Conservation (phyloP, 2,888 invertebrate species). For the Enchytraeus crypticus region DNA sequence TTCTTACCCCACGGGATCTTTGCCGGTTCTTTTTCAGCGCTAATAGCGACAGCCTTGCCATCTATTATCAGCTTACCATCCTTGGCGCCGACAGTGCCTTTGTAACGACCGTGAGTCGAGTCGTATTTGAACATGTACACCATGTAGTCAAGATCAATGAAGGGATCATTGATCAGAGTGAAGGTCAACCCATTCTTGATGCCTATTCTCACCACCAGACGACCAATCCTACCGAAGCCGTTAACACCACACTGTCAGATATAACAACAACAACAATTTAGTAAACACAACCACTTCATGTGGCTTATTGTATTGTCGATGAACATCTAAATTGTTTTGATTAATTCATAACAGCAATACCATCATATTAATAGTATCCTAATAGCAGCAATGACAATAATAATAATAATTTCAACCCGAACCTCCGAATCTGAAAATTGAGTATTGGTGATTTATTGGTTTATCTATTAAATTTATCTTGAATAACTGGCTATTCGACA, state of each 20-base stretch:
- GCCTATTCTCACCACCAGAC: slow-evolving; percentile 77
- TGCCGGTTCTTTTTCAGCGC: slow-evolving; percentile 52
- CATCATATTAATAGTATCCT: too few species aligned
- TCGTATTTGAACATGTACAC: slow-evolving; percentile 96
- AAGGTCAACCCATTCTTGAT: slow-evolving; percentile 60
- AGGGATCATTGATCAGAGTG: slow-evolving; percentile 91
- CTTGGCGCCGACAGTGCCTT: slow-evolving; percentile 71
- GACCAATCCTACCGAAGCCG: slow-evolving; percentile 80
- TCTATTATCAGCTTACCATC: slow-evolving; percentile 73
- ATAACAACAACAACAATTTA: too few species aligned
- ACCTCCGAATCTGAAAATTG: too few species aligned
- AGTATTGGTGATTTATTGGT: too few species aligned
- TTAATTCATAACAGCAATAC: too few species aligned
- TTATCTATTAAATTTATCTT: too few species aligned
- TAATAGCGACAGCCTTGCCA: slow-evolving; percentile 45
- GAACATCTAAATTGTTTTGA: too few species aligned
- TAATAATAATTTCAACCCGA: too few species aligned
- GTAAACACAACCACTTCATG: too few species aligned
- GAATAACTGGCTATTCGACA: too few species aligned
- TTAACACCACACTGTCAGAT: background rate
- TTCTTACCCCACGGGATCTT: slow-evolving; percentile 81
- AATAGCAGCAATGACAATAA: too few species aligned
- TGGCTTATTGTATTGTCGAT: too few species aligned
- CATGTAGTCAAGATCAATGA: slow-evolving; percentile 93
- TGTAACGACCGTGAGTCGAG: slow-evolving; percentile 93